Conservation (phyloP, 2,797 vertebrate species). For the Corythornis leucogaster region DNA sequence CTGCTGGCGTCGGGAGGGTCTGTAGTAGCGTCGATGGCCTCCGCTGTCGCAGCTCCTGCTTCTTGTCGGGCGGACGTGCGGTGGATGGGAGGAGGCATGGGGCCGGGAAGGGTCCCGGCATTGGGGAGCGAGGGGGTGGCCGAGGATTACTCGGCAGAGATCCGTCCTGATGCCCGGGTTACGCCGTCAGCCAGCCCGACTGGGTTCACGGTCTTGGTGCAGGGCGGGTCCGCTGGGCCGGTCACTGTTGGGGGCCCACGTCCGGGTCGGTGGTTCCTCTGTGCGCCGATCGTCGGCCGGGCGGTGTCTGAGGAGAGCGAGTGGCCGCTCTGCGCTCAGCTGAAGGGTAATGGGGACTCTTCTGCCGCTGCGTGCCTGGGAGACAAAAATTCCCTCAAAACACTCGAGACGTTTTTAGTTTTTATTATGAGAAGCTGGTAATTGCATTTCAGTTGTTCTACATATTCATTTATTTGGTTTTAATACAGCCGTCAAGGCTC, state of each 20-base stretch:
- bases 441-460: background rate
- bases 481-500: background rate
- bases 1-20: too few species aligned
- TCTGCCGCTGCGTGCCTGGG: too few species aligned
- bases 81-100: background rate
- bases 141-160: too few species aligned
- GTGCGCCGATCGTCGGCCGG: background rate
- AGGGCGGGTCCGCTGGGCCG: too few species aligned
- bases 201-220: background rate
- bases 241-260: background rate
- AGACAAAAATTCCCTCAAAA: background rate
- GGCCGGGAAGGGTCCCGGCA: background rate
- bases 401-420: accelerated
- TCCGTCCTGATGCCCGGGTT: background rate
- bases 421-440: background rate
- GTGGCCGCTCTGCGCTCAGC: too few species aligned
- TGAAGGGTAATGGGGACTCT: too few species aligned
- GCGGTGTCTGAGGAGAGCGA: background rate
- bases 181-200: too few species aligned
- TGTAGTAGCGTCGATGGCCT: too few species aligned
- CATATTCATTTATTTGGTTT: too few species aligned
- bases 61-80: background rate
- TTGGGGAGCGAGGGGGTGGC: background rate
- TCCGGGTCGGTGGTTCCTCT: background rate
- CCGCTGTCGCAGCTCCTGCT: accelerated